A percentile compares a stretch with the other conserved stretches of the same genome.
Evolutionary conservation across 2,888 invertebrate species (phyloP).

Genomic region (Drosophila lacicola): DNA sequence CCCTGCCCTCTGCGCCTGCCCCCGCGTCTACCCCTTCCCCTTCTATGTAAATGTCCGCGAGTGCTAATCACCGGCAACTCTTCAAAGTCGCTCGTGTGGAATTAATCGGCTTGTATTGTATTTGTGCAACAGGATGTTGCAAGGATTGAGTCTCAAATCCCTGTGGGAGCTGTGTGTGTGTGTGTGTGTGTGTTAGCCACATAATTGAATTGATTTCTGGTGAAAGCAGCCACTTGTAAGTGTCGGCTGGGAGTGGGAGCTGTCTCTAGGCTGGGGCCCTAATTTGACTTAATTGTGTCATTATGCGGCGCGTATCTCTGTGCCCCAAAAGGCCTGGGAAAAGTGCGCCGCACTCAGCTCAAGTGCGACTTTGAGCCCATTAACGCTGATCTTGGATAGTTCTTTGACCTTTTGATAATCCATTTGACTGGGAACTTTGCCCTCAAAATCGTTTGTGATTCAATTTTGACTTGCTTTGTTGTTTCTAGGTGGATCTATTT

Average conservation of each 20-base stretch:
- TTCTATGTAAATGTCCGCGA: slow-evolving; percentile 42
- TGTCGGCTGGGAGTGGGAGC: slow-evolving; percentile 14
- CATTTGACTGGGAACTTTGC: slow-evolving; percentile 22
- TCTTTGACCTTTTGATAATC: slow-evolving; percentile 51
- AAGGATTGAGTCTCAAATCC: slow-evolving; percentile 48
- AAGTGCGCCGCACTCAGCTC: slow-evolving; percentile 59
- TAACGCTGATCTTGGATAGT: slow-evolving; percentile 33
- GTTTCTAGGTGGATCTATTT: slow-evolving; percentile 56
- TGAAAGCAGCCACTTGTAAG: slow-evolving; percentile 71
- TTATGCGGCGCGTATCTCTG: slow-evolving; percentile 59
- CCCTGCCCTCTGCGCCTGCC: not conserved
- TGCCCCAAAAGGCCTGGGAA: slow-evolving; percentile 45
- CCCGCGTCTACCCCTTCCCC: not conserved
- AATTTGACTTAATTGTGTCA: slow-evolving; percentile 79
- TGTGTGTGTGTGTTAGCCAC: not conserved
- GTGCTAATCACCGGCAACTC: slow-evolving; percentile 82
- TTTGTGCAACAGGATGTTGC: slow-evolving; percentile 38
- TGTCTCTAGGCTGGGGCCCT: slow-evolving; percentile 21
- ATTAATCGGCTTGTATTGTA: slow-evolving; percentile 72
- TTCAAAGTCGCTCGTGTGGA: slow-evolving; percentile 81
- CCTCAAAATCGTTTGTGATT: slow-evolving; percentile 17
- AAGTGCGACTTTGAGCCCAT: slow-evolving; percentile 57
- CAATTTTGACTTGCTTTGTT: slow-evolving; percentile 33
- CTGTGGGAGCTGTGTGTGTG: slow-evolving; percentile 52
- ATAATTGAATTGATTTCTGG: slow-evolving; percentile 70